These are phyloP conservation scores for Lutjanus argentimaculatus DNA, from an alignment of 2,797 vertebrate species.

Conservation along the genomic window DNA sequence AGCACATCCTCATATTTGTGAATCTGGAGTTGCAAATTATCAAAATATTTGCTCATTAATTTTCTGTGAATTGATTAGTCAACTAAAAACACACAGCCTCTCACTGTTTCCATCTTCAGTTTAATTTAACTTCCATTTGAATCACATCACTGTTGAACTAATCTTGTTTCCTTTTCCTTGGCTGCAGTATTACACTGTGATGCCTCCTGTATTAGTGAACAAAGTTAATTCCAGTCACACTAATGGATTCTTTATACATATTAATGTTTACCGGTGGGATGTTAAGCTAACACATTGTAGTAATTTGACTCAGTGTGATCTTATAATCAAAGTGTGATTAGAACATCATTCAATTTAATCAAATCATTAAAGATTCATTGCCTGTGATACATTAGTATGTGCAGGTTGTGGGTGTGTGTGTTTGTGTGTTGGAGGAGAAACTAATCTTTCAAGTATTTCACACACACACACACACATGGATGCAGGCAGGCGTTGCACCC, in stretches of 20 bases:
- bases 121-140: background rate
- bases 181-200: background rate
- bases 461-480: background rate
- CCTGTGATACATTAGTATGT: background rate
- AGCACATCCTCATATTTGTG: background rate
- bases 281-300: slow-evolving; percentile 6
- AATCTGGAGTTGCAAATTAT: background rate
- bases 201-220: background rate
- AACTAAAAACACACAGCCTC: background rate
- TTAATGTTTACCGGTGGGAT: slow-evolving; percentile 24
- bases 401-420: background rate
- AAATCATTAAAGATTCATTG: slow-evolving; percentile 47
- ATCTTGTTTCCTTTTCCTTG: background rate
- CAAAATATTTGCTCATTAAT: too few species aligned
- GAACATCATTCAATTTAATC: slow-evolving; percentile 41
- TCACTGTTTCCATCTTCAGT: background rate
- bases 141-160: background rate
- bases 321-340: slow-evolving; percentile 34
- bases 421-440: background rate
- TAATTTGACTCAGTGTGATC: slow-evolving; percentile 24
- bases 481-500: background rate
- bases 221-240: background rate
- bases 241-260: slow-evolving; percentile 18
- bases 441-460: background rate
- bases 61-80: too few species aligned